phyloP scores from a whole-genome alignment of 2,888 invertebrate species.

The Girardia tigrina region DNA sequence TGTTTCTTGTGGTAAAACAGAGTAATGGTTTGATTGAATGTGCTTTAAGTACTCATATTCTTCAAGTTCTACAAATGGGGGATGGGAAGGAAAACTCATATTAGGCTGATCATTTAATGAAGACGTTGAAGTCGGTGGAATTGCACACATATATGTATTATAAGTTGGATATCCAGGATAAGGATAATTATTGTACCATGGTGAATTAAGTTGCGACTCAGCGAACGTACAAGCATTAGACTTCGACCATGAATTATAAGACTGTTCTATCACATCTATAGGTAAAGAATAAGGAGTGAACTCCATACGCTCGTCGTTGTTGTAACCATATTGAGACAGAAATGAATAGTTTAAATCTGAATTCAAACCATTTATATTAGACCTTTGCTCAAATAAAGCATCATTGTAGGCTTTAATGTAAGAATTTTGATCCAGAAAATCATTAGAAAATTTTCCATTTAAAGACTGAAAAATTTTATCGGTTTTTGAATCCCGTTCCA shows the following conservation, averaged over 20 bases:
- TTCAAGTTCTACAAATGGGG: neutral
- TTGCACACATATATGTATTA: neutral
- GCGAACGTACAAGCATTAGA: slow-evolving; percentile 11
- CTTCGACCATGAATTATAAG: neutral
- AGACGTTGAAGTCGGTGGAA: slow-evolving; percentile 4
- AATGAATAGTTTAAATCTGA: neutral
- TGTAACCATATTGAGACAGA: slow-evolving; percentile 3
- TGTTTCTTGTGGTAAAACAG: neutral
- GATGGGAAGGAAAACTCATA: neutral
- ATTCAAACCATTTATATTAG: slow-evolving; percentile 2
- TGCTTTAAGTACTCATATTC: neutral
- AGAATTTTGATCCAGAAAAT: neutral
- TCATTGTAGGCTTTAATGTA: slow-evolving; percentile 17
- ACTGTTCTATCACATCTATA: neutral
- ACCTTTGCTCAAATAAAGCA: neutral
- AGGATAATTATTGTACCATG: neutral
- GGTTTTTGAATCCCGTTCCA: neutral
- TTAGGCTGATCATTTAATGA: neutral
- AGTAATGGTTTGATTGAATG: neutral
- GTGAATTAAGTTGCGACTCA: neutral
- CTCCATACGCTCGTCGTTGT: neutral
- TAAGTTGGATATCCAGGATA: neutral
- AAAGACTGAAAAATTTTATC: neutral
- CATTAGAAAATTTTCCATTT: slow-evolving; percentile 1
- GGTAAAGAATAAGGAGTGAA: slow-evolving; percentile 1